Evolutionary conservation across 2,797 vertebrate genomes (phyloP).

Genomic region (Enoplosus armatus): DNA sequence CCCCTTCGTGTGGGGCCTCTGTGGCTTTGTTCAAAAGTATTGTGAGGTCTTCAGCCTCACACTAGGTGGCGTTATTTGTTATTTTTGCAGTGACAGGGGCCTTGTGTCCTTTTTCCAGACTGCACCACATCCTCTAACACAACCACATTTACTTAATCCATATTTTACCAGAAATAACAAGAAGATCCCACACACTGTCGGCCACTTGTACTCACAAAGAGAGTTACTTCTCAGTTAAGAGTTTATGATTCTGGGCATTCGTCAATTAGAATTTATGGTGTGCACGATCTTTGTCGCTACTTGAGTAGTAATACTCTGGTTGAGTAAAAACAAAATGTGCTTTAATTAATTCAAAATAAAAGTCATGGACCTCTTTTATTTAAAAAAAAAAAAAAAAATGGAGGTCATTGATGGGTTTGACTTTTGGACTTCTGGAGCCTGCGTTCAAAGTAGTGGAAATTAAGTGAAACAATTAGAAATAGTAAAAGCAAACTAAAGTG

Average conservation of each 20-base stretch:
- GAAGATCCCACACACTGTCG: background rate
- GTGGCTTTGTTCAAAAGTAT: slow-evolving; percentile 55
- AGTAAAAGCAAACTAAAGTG: background rate
- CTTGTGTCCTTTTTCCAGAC: background rate
- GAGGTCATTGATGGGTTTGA: background rate
- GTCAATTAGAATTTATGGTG: background rate
- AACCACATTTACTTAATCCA: background rate
- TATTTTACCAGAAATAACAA: background rate
- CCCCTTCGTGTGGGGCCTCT: slow-evolving; percentile 47
- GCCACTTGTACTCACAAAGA: background rate
- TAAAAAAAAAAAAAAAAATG: background rate
- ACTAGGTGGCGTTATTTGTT: slow-evolving; percentile 70
- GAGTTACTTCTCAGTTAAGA: background rate
- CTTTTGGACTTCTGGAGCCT: background rate
- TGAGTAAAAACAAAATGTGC: background rate
- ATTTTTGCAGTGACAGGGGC: slow-evolving; percentile 14
- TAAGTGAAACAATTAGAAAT: background rate
- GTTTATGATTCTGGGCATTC: background rate
- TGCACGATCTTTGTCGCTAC: background rate
- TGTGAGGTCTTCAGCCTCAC: slow-evolving; percentile 39
- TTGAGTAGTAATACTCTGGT: background rate
- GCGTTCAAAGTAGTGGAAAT: background rate
- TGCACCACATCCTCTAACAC: background rate
- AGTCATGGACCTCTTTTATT: background rate
- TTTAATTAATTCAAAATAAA: background rate